Conservation (phyloP, 2,797 vertebrate species). For the Mycteria americana region DNA sequence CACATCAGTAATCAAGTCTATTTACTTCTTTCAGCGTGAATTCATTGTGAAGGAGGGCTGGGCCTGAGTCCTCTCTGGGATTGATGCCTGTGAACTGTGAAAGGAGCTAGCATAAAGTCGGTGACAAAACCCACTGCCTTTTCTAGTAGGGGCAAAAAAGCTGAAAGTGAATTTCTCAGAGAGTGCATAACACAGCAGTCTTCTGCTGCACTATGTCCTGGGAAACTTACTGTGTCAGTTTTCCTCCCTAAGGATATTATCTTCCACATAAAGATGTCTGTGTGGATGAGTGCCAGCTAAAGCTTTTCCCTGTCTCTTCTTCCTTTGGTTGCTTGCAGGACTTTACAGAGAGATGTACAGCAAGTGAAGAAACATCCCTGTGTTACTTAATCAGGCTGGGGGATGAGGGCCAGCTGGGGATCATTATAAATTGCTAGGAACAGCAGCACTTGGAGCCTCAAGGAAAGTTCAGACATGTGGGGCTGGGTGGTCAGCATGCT, state of each 20-base stretch:
- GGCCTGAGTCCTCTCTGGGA: not conserved
- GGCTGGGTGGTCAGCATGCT: fast-evolving
- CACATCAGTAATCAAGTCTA: not conserved
- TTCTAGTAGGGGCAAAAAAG: not conserved
- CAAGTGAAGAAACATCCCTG: not conserved
- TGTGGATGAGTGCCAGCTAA: not conserved
- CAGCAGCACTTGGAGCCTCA: not conserved
- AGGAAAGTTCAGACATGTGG: not conserved
- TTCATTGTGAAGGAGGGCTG: not conserved
- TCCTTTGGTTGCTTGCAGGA: not conserved
- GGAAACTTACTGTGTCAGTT: not conserved
- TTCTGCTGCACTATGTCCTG: not conserved
- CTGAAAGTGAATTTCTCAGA: not conserved
- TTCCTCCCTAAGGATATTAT: not conserved
- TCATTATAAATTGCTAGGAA: not conserved
- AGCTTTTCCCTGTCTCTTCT: not conserved
- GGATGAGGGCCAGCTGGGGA: not conserved
- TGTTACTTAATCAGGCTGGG: not conserved
- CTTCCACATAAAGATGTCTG: not conserved
- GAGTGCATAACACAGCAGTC: not conserved
- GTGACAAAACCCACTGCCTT: not conserved
- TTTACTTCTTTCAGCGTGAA: not conserved
- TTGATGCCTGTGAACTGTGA: not conserved
- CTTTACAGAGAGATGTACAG: not conserved
- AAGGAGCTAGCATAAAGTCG: not conserved